Evolutionary conservation across 2,797 vertebrate species (phyloP).

Genomic region (Fringilla coelebs): DNA sequence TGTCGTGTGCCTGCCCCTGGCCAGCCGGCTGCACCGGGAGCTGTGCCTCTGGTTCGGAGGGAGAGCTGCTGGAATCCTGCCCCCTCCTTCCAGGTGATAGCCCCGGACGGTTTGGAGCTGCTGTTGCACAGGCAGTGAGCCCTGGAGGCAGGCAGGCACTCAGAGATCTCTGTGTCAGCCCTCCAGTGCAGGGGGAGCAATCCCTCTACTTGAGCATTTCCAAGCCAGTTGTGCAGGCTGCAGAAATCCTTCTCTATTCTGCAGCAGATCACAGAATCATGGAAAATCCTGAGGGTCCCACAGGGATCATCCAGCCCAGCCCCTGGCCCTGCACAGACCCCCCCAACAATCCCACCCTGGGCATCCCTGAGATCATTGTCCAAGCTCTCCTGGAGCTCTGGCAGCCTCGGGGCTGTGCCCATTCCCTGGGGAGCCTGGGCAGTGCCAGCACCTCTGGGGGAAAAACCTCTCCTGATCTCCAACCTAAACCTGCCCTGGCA

Average conservation of each 20-base stretch:
- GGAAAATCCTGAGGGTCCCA: neutral
- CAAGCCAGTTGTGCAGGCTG: neutral
- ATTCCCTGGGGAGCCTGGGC: neutral
- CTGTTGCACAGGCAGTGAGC: neutral
- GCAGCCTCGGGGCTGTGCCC: neutral
- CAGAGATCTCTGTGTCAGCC: neutral
- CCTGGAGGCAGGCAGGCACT: neutral
- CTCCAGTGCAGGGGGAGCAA: neutral
- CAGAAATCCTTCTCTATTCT: neutral
- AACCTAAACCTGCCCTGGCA: fast-evolving
- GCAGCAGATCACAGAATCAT: neutral
- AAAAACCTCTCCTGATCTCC: neutral
- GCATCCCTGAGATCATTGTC: fast-evolving
- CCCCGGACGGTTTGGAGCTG: neutral
- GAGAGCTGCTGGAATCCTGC: constrained; percentile 42
- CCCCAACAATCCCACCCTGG: neutral
- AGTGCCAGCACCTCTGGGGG: neutral
- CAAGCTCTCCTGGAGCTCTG: neutral
- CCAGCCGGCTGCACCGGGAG: constrained; percentile 53
- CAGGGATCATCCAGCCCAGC: fast-evolving
- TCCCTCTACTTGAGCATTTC: neutral
- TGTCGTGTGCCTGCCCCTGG: constrained; percentile 14
- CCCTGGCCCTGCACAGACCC: neutral
- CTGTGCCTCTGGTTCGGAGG: constrained; percentile 80
- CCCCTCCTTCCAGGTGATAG: constrained; percentile 2